phyloP scores from a whole-genome alignment of 2,888 invertebrate species.

The Stramonita haemastoma region DNA sequence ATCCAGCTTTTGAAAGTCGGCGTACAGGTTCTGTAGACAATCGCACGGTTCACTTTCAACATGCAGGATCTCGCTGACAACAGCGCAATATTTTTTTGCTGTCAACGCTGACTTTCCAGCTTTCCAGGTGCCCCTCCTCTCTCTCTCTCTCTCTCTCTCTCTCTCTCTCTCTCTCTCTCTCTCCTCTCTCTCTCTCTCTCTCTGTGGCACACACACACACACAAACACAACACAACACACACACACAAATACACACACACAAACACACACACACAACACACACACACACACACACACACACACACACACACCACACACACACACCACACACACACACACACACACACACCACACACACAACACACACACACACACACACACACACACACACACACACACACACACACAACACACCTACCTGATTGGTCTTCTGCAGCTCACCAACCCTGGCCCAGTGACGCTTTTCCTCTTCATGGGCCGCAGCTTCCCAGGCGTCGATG shows the following conservation, averaged over 20 bases:
- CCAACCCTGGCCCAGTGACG: slow-evolving; percentile 88
- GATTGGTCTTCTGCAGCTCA: slow-evolving; percentile 85
- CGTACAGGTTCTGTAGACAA: slow-evolving; percentile 85
- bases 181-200: too few relatives aligned
- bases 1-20: slow-evolving; percentile 93
- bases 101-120: too few relatives aligned
- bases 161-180: too few relatives aligned
- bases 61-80: too few relatives aligned
- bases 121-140: too few relatives aligned
- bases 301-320: not conserved
- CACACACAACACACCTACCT: slow-evolving; percentile 79
- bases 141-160: too few relatives aligned
- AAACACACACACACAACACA: not conserved
- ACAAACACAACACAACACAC: too few relatives aligned
- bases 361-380: not conserved
- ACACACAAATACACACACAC: not conserved
- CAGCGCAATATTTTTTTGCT: too few relatives aligned
- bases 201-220: too few relatives aligned
- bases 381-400: not conserved
- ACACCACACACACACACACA: not conserved
- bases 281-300: not conserved
- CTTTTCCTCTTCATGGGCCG: slow-evolving; percentile 91
- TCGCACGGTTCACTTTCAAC: not conserved
- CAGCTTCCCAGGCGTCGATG: slow-evolving; percentile 83
- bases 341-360: not conserved